Evolutionary conservation across 35 echinoderm and acorn worm genomes (phyloP), one percentile per base, ranked within the genome.

Genomic region (Lytechinus variegatus): DNA sequence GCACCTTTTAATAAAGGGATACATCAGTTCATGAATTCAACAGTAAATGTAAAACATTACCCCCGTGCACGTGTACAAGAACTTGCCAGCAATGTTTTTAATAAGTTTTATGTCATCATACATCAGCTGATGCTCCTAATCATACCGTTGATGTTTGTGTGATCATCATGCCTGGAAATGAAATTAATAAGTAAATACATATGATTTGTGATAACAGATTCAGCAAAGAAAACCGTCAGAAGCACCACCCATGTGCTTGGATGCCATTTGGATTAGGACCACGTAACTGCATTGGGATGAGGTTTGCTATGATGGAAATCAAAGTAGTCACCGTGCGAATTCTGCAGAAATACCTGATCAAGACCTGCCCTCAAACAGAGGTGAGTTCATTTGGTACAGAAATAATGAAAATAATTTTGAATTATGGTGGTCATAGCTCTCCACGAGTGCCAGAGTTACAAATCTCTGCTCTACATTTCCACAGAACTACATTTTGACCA

Each of bases 321-420:
- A 96, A 96, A 92, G 88, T 96, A 51, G 79, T 79, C 61, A 55
- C 94, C 56, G 66, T 94, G 6, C 58, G 92, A n/a, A 51, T 96
- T 52, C 95, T 98, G 56, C 97, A 95, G 92, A 96, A 94, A 94
- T 98, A 96, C 58, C 87, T 51, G 24, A 87, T 96, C 13, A 91
- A 95, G 51, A 95, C 95, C 21, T 95, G 96, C 66, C 94, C 89
- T 9, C 92, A 98, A 58, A 98, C 97, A 86, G 92, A 96, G 94
- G 97, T 98, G 87, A 91, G 52, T 27, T 87, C 27, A 8, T 57
- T 0, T 57, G 1, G 55, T 8, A 10, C 12, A 57, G 0, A 57
- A 12, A 10, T 10, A 14, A 72, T 5, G 60, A 72, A 72, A 21
- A 4, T 11, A 21, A 21, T 3, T 21, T 21, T 72, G 61, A 0